Conservation (phyloP, 2,888 invertebrate genomes). For the Allygus modestus region DNA sequence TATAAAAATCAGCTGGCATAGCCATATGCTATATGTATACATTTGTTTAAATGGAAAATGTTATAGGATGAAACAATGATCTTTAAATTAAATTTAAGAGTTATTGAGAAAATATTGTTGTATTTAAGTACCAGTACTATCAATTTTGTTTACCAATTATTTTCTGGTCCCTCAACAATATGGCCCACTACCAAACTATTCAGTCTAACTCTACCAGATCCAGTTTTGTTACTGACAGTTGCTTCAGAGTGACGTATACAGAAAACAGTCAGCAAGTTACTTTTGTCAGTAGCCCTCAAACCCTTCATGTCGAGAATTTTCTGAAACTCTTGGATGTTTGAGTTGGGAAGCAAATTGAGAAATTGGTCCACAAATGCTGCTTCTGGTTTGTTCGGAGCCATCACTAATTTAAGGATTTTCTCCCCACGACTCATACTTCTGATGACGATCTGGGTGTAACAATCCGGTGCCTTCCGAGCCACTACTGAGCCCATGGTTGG, state of each 20-base stretch:
- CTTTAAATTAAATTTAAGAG: too few relatives aligned
- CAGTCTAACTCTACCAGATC: too few relatives aligned
- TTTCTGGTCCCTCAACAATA: too few relatives aligned
- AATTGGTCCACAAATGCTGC: conserved; percentile 91
- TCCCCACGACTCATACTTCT: conserved; percentile 98
- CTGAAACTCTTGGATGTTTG: conserved; percentile 93
- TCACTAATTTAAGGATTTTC: conserved; percentile 98
- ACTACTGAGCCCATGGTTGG: conserved; percentile 95
- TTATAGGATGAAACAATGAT: too few relatives aligned
- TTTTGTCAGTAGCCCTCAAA: conserved; percentile 73
- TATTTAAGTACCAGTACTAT: too few relatives aligned
- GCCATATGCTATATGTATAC: too few relatives aligned
- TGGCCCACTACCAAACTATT: too few relatives aligned
- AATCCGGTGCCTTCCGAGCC: conserved; percentile 90
- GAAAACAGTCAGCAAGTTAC: conserved; percentile 76
- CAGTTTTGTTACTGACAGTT: too few relatives aligned
- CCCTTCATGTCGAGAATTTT: conserved; percentile 96
- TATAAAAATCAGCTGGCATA: too few relatives aligned
- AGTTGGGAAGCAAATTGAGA: conserved; percentile 92
- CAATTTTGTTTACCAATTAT: too few relatives aligned
- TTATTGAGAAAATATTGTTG: too few relatives aligned
- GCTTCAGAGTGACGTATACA: conserved; percentile 68
- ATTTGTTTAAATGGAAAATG: too few relatives aligned
- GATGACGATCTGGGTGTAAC: conserved; percentile 82
- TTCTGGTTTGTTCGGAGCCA: conserved; percentile 92